Evolutionary conservation across 2,888 invertebrate genomes (phyloP), one percentile per base, ranked within the genome.

Genomic region (Junonia oenone): DNA sequence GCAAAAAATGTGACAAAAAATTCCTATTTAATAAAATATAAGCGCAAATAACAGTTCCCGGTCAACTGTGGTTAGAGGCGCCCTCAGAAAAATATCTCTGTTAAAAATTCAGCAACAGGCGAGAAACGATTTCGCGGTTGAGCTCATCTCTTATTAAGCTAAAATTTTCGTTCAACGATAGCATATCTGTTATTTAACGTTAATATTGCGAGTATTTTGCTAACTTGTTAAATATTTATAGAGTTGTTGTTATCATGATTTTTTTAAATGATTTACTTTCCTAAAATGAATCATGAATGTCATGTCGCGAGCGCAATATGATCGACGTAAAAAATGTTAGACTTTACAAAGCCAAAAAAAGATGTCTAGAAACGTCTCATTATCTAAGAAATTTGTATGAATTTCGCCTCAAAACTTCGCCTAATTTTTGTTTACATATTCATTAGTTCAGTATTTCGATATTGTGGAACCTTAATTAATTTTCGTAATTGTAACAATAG

Each of bases 41-140:
- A 48, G 31, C 33, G 38, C 22, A 40, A 22, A 19, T 38, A 19
- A 46, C 13, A 14, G 17, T 38, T 33, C 47, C 31, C 31, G 26
- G 37, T 29, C n/a, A 35, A 45, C 37, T 37, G 40, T 33, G 37
- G 53, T 47, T 47, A 54, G 17, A 14, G 38, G 31, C 31, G 38
- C 11, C 29, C 19, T 31, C 38, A 31, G 38, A 46, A 54, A 47
- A 40, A 48, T 43, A 43, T 53, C 38, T 29, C 40, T 54, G 27
- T 46, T 29, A 40, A 54, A 54, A 47, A 40, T 54, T 38, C 33
- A 54, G 22, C 47, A 40, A 38, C 40, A 27, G 53, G 14, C 29
- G 40, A 29, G 40, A 53, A 47, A 47, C 47, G 47, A 47, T 54
- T 54, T 54, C 40, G 22, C 40, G 47, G 47, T 47, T 31, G 47